These are phyloP conservation scores for Sciurus vulgaris DNA, from an alignment of 2,797 vertebrate species.

Conservation along the genomic window DNA sequence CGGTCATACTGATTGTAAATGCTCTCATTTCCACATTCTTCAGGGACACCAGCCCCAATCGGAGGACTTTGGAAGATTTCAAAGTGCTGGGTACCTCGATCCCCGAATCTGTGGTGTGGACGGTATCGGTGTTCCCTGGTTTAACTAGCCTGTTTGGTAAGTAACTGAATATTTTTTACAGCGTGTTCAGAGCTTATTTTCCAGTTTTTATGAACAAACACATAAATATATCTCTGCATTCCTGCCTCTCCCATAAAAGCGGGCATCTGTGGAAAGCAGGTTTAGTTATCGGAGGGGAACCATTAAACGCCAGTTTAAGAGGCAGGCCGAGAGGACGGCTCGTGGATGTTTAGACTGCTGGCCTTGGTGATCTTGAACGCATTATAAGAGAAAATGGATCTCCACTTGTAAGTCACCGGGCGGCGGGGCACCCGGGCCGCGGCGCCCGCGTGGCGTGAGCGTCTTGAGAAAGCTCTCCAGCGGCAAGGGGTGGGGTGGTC, in stretches of 20 bases:
- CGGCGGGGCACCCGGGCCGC: slow-evolving; percentile 14
- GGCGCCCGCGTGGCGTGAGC: slow-evolving; percentile 24
- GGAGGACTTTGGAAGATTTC: slow-evolving; percentile 57
- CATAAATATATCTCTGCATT: slow-evolving; percentile 83
- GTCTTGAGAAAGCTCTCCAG: not conserved
- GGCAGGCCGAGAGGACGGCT: slow-evolving; percentile 81
- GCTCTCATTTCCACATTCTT: slow-evolving; percentile 48
- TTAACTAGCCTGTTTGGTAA: slow-evolving; percentile 85
- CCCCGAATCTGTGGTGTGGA: slow-evolving; percentile 59
- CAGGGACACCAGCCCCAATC: not conserved
- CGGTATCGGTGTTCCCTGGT: slow-evolving; percentile 60
- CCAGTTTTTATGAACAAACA: slow-evolving; percentile 86
- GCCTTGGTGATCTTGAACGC: slow-evolving; percentile 74
- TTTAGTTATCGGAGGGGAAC: slow-evolving; percentile 85
- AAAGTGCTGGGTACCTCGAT: slow-evolving; percentile 58
- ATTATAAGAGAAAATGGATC: slow-evolving; percentile 74
- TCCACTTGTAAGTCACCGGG: slow-evolving; percentile 61
- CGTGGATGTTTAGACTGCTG: slow-evolving; percentile 80
- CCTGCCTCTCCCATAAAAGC: slow-evolving; percentile 81
- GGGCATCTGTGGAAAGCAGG: slow-evolving; percentile 79
- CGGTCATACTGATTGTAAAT: not conserved
- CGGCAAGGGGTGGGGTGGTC: not conserved
- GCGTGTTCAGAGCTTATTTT: slow-evolving; percentile 87
- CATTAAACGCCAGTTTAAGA: slow-evolving; percentile 84
- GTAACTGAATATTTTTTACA: slow-evolving; percentile 89